Percentiles rank a stretch among this genome's conserved stretches.
These are phyloP conservation scores for Heliopora coerulea DNA, from an alignment of 92 coral and sea anemone species.

Conservation along the genomic window DNA sequence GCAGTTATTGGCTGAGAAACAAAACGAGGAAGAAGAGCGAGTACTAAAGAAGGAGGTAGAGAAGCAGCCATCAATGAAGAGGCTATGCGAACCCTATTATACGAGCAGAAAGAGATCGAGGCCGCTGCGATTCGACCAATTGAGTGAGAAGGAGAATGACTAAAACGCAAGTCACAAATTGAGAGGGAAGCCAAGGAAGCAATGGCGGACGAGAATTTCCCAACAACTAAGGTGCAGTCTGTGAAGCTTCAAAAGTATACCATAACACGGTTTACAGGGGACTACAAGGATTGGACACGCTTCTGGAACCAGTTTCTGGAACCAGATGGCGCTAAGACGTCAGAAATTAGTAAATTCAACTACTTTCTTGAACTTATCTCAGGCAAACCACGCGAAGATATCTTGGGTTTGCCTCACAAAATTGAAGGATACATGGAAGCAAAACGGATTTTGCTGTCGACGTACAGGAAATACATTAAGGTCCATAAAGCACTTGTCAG, in stretches of 20 bases:
- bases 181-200: not conserved
- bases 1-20: slow-evolving; percentile 5
- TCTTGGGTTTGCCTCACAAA: slow-evolving; percentile 48
- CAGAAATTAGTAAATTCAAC: slow-evolving; percentile 48
- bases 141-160: slow-evolving; percentile 32
- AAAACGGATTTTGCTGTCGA: slow-evolving; percentile 15
- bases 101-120: slow-evolving; percentile 41
- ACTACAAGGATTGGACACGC: slow-evolving; percentile 55
- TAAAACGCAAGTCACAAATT: slow-evolving; percentile 11
- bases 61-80: slow-evolving; percentile 15
- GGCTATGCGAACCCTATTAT: slow-evolving; percentile 17
- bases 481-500: slow-evolving; percentile 8
- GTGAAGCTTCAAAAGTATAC: slow-evolving; percentile 56
- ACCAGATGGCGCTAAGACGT: slow-evolving; percentile 45
- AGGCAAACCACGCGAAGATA: slow-evolving; percentile 30
- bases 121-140: slow-evolving; percentile 20
- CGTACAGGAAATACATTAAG: slow-evolving; percentile 5
- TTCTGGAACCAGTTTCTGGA: slow-evolving; percentile 67
- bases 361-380: slow-evolving; percentile 47
- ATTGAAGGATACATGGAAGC: slow-evolving; percentile 54
- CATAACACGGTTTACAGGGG: slow-evolving; percentile 54
- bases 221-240: not conserved
- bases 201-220: not conserved
- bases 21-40: not conserved
- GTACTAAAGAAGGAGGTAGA: not conserved